phyloP scores from a whole-genome alignment of 2,113 vertebrate species.

The Cyanoliseus patagonus region DNA sequence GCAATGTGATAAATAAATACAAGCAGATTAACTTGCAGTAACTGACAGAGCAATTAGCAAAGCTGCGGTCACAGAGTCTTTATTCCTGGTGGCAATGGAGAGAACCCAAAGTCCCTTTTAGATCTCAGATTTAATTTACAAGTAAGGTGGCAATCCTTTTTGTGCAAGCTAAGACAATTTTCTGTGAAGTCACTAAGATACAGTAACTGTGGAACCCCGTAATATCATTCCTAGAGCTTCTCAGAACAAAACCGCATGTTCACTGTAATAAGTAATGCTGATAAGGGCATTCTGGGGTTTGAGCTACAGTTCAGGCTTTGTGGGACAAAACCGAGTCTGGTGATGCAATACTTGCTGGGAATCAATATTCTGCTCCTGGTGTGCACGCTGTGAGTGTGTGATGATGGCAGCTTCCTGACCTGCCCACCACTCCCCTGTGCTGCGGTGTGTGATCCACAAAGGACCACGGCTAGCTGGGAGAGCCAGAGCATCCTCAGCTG shows the following conservation, averaged over 20 bases:
- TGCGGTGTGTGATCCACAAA: not conserved
- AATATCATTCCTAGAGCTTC: not conserved
- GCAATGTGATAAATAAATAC: constrained; percentile 17
- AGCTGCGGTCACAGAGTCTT: not conserved
- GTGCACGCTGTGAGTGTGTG: not conserved
- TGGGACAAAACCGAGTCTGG: not conserved
- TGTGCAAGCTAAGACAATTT: not conserved
- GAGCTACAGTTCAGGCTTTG: not conserved
- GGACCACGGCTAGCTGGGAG: not conserved
- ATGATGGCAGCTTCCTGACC: not conserved
- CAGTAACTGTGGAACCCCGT: not conserved
- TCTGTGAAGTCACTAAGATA: not conserved
- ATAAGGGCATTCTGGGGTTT: not conserved
- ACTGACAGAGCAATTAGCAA: constrained; percentile 44
- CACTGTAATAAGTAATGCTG: not conserved
- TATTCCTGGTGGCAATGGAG: not conserved
- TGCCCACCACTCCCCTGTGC: accelerated
- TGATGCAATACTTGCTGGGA: not conserved
- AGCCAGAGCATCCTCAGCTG: not conserved
- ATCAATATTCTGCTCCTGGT: not conserved
- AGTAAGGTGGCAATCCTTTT: not conserved
- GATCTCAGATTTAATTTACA: constrained; percentile 13
- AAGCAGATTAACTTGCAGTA: constrained; percentile 19
- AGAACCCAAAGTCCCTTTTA: not conserved
- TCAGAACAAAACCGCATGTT: not conserved